Conservation (phyloP, 2,113 vertebrate species). For the cattle (Bos taurus) region ARS-UCD2.0 NC_037342.1:63221001-63221500, state of each 20-base stretch:
- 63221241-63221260: neutral
- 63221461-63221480: neutral
- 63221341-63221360: neutral
- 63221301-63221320: neutral
- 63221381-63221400: neutral
- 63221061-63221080: neutral
- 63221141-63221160: neutral
- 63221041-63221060: neutral
- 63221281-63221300: neutral
- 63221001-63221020: rapidly evolving
- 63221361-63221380: neutral
- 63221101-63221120: neutral
- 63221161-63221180: neutral
- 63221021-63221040: neutral
- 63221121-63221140: neutral
- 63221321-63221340: neutral
- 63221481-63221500: neutral
- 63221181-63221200: neutral
- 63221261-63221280: neutral
- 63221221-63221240: neutral
- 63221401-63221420: neutral
- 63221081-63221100: neutral
- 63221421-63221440: neutral
- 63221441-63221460: neutral
- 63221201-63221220: neutral